Percentiles rank a stretch among this genome's conserved stretches.
Evolutionary conservation across 2,113 vertebrate genomes (phyloP).

Genomic region (Butorides virescens): DNA sequence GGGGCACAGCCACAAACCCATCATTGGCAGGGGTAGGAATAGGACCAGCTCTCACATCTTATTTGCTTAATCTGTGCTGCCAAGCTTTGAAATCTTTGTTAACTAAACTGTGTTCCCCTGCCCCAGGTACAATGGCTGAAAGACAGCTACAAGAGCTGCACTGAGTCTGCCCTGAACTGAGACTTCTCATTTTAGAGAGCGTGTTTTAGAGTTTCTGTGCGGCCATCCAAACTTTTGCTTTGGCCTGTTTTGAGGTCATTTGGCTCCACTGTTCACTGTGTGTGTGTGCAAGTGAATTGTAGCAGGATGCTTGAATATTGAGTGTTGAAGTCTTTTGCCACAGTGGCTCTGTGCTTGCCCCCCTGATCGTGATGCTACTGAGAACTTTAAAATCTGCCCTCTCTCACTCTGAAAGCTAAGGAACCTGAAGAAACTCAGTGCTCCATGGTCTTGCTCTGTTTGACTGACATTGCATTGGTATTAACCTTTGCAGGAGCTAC

Average conservation of each 20-base stretch:
- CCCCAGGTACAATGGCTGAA: background rate
- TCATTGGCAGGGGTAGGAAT: background rate
- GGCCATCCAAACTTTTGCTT: background rate
- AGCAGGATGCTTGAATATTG: background rate
- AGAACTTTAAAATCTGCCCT: background rate
- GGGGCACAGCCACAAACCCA: background rate
- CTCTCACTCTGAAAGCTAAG: background rate
- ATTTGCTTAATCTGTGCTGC: background rate
- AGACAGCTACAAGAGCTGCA: background rate
- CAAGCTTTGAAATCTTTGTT: background rate
- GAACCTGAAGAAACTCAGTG: background rate
- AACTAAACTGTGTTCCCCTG: background rate
- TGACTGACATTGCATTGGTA: rapidly evolving
- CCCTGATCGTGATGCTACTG: background rate
- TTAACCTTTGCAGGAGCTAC: background rate
- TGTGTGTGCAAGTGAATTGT: rapidly evolving
- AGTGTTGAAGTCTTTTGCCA: background rate
- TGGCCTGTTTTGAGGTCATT: background rate
- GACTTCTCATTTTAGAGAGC: background rate
- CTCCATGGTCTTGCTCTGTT: background rate
- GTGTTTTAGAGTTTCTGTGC: background rate
- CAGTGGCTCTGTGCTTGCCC: background rate
- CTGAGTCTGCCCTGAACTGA: background rate
- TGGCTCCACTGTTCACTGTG: background rate
- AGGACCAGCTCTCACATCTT: background rate